A percentile compares a stretch with the other conserved stretches of the same genome.
These are phyloP conservation scores for Pangasius krempfi DNA, from an alignment of 2,797 vertebrate genomes.

Conservation along the genomic window DNA sequence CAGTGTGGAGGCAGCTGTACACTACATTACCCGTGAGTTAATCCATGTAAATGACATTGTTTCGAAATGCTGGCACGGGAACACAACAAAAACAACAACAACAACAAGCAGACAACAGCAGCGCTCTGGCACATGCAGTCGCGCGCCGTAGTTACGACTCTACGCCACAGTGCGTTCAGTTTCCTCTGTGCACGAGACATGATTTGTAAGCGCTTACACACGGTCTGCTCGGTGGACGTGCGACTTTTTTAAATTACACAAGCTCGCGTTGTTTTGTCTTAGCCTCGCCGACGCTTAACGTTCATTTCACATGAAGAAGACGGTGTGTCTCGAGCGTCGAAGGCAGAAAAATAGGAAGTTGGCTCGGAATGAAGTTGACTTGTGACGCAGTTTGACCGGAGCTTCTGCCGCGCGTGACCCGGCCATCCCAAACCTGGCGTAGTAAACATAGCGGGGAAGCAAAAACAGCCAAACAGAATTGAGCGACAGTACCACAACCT, in stretches of 20 bases:
- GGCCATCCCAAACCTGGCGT: not conserved
- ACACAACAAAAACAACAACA: too few species aligned
- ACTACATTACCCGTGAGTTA: constrained; percentile 23
- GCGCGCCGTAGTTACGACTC: not conserved
- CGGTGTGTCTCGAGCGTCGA: constrained; percentile 7
- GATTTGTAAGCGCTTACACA: not conserved
- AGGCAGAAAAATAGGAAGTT: constrained; percentile 72
- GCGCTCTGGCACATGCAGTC: not conserved
- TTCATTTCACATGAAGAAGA: too few species aligned
- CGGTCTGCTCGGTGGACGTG: not conserved
- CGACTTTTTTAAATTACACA: not conserved
- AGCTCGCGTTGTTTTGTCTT: too few species aligned
- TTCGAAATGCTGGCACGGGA: not conserved
- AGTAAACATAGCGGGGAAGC: constrained; percentile 3
- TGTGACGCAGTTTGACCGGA: constrained; percentile 84
- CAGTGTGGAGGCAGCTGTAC: not conserved
- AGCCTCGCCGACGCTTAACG: too few species aligned
- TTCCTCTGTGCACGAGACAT: not conserved
- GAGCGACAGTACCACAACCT: not conserved
- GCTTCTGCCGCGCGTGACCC: constrained; percentile 16
- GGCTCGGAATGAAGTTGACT: constrained; percentile 60
- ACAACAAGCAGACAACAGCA: not conserved
- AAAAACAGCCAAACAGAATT: too few species aligned
- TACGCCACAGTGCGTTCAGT: not conserved
- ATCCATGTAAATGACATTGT: not conserved